Evolutionary conservation across 2,797 vertebrate species (phyloP).

Genomic region (Gallinago solitaria): DNA sequence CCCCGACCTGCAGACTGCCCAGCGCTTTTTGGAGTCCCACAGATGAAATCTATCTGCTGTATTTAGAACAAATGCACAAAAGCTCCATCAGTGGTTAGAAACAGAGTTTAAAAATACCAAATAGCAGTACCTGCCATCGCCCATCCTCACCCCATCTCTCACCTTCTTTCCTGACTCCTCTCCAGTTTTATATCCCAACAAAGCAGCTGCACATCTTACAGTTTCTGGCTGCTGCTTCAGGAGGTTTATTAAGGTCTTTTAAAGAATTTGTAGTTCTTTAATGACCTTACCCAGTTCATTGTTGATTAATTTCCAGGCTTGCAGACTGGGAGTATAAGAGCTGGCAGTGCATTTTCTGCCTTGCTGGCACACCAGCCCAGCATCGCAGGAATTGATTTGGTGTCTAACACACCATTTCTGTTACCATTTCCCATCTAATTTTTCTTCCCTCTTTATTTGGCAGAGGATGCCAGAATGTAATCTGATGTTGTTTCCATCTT

Average conservation of each 20-base stretch:
- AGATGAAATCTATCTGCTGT: not conserved
- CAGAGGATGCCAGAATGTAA: not conserved
- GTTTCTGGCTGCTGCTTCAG: not conserved
- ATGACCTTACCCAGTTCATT: not conserved
- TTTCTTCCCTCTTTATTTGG: not conserved
- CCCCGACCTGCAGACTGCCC: not conserved
- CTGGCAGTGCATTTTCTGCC: not conserved
- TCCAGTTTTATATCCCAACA: not conserved
- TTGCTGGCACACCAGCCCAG: not conserved
- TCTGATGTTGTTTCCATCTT: not conserved
- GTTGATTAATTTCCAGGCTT: conserved; percentile 7
- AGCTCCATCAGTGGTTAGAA: not conserved
- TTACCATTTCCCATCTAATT: not conserved
- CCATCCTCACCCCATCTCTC: not conserved
- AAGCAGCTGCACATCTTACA: not conserved
- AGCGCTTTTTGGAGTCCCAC: not conserved
- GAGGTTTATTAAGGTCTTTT: not conserved
- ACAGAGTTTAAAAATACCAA: not conserved
- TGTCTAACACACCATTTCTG: not conserved
- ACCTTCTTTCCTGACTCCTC: not conserved
- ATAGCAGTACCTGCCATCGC: not conserved
- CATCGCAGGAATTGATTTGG: not conserved
- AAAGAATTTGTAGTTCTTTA: not conserved
- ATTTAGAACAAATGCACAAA: not conserved
- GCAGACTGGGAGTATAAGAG: not conserved